phyloP scores from a whole-genome alignment of 1,140 invertebrate species.

The Trichogramma pretiosum region DNA sequence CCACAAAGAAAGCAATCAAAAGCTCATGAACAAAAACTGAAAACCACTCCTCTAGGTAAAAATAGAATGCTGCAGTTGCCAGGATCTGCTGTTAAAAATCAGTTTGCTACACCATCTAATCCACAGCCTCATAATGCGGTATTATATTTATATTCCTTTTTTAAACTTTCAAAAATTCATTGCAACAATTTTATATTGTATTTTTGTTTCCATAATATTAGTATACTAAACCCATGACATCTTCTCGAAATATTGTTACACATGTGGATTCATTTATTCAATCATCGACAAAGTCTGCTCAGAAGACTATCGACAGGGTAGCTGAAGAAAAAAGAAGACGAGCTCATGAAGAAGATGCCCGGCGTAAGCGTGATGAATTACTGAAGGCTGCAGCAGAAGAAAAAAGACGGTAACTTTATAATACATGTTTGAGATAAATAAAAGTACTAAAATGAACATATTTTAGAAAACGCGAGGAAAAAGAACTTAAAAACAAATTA shows the following conservation, averaged over 20 bases:
- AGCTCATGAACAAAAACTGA: constrained; percentile 17
- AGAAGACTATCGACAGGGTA: constrained; percentile 30
- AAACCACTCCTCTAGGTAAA: constrained; percentile 35
- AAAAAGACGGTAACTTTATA: constrained; percentile 21
- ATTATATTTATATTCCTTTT: constrained; percentile 13
- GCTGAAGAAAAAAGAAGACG: constrained; percentile 30
- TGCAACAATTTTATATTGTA: constrained; percentile 1
- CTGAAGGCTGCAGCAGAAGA: constrained; percentile 44
- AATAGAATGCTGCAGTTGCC: constrained; percentile 26
- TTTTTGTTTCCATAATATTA: constrained; percentile 22
- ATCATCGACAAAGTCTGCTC: constrained; percentile 23
- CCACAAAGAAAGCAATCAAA: too few relatives aligned
- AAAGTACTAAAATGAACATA: background rate
- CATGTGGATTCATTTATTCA: constrained; percentile 34
- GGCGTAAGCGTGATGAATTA: constrained; percentile 38
- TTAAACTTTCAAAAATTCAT: too few relatives aligned
- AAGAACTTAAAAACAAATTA: constrained; percentile 49
- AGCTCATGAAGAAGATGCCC: constrained; percentile 32
- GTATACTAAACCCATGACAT: constrained; percentile 29
- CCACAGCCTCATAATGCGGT: constrained; percentile 19
- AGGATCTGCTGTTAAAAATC: constrained; percentile 27
- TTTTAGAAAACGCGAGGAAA: constrained; percentile 47
- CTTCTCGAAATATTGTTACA: constrained; percentile 30
- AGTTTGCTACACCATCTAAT: constrained; percentile 29
- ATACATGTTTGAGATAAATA: too few relatives aligned